Base-by-base conservation (phyloP, 2,113 vertebrate species). In the Trochalopteron elliotii region DNA sequence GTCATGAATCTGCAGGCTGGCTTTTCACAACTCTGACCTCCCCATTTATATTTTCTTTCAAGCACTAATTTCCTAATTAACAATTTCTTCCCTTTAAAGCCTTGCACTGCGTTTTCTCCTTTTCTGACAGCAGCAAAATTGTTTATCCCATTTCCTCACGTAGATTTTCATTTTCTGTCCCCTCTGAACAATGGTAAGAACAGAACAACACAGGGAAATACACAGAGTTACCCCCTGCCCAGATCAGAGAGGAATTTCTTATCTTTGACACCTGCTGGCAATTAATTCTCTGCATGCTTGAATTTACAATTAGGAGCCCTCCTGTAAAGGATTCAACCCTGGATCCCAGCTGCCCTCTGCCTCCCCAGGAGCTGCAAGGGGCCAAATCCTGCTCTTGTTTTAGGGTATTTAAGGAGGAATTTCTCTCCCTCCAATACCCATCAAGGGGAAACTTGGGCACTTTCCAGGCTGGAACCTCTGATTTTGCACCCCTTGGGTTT, bases 211-310 rank as follows among this genome's bases (percentile, higher is more conserved):
- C 25, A 53, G 76, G 77, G 59, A 67, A 96, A 87, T 4, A 20
- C 83, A 89, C 61, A 24, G n/a, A 83, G 82, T 25, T 30, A 89
- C 84, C 93, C 89, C 93, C 94, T 96, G 89, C 89, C 57, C 63
- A 31, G 87, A 93, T 93, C 93, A 94, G 47, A 94, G 64, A 57
- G 75, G 57, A 88, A 89, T 59, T 52, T 52, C 87, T 91, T 80
- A 39, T 94, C 91, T 74, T 59, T 90, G 92, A 50, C 87, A 94
- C 95, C 93, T 93, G 93, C 92, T 95, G 92, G 59, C 90, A 90
- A 86, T 94, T 96, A 96, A 90, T 93, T 63, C 89, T 57, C 39
- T 65, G 71, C 92, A 77, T 17, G 85, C 79, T 28, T 52, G 50
- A 55, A 67, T 59, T 83, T 59, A 17, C 87, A 92, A 94, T 95